phyloP scores from a whole-genome alignment of 2,113 vertebrate species.

The Carassius auratus region DNA sequence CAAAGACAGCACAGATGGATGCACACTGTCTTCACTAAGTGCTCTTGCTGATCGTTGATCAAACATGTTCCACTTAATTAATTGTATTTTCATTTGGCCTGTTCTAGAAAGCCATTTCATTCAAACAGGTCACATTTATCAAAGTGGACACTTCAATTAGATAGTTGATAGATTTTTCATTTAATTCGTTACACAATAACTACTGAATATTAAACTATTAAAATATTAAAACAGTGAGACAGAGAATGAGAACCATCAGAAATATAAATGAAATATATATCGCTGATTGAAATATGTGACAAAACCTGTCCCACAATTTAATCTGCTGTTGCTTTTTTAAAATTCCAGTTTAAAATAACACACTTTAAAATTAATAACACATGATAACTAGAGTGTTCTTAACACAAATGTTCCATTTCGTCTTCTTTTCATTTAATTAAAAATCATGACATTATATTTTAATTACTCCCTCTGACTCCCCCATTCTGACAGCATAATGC shows the following conservation, averaged over 20 bases:
- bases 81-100: neutral
- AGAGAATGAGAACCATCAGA: neutral
- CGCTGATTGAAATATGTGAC: neutral
- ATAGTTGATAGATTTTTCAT: neutral
- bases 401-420: neutral
- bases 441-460: neutral
- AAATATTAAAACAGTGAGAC: neutral
- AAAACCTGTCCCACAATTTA: neutral
- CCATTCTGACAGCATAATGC: neutral
- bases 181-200: neutral
- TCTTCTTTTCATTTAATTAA: neutral
- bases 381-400: neutral
- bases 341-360: neutral
- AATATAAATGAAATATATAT: neutral
- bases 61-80: neutral
- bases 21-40: neutral
- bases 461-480: neutral
- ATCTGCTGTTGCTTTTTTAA: neutral
- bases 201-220: slow-evolving; percentile 5
- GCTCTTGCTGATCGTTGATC: neutral
- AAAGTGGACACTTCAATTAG: neutral
- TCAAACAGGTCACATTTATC: neutral
- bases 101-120: neutral
- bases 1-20: neutral
- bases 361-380: neutral